Percentiles rank a stretch among this genome's conserved stretches.
Conservation (phyloP, 1,140 invertebrate genomes). For the Anastrepha obliqua region DNA sequence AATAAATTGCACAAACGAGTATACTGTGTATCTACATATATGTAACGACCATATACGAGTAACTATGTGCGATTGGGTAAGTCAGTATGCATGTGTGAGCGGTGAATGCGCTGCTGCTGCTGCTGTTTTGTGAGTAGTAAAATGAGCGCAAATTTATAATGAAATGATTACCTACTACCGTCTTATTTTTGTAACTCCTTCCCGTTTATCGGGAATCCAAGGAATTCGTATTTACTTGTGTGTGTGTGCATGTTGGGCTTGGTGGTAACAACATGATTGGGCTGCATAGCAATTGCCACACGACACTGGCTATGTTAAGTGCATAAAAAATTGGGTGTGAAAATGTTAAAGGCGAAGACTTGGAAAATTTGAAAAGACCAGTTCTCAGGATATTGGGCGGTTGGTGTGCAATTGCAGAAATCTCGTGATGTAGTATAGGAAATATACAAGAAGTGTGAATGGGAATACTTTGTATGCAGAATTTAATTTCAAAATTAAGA, state of each 20-base stretch:
- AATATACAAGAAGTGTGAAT: background rate
- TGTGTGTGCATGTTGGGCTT: background rate
- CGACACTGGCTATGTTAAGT: background rate
- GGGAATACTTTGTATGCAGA: too few relatives aligned
- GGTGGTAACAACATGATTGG: conserved; percentile 40
- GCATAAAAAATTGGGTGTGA: conserved; percentile 37
- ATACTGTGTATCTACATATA: background rate
- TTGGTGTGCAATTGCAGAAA: background rate
- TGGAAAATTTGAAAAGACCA: background rate
- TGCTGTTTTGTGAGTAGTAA: conserved; percentile 39
- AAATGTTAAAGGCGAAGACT: background rate
- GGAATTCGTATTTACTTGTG: background rate
- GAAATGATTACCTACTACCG: conserved; percentile 39
- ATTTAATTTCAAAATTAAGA: too few relatives aligned
- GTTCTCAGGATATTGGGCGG: background rate
- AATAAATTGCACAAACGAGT: conserved; percentile 42
- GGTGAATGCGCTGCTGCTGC: background rate
- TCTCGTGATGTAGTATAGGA: background rate
- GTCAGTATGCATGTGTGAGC: background rate
- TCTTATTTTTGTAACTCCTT: background rate
- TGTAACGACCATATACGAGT: background rate
- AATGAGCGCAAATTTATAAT: conserved; percentile 50
- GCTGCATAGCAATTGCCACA: conserved; percentile 15
- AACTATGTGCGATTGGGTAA: background rate
- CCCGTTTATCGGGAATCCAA: background rate